Evolutionary conservation across 2,113 vertebrate genomes (phyloP), one percentile per base, ranked within the genome.

Genomic region (Datnioides undecimradiatus): DNA sequence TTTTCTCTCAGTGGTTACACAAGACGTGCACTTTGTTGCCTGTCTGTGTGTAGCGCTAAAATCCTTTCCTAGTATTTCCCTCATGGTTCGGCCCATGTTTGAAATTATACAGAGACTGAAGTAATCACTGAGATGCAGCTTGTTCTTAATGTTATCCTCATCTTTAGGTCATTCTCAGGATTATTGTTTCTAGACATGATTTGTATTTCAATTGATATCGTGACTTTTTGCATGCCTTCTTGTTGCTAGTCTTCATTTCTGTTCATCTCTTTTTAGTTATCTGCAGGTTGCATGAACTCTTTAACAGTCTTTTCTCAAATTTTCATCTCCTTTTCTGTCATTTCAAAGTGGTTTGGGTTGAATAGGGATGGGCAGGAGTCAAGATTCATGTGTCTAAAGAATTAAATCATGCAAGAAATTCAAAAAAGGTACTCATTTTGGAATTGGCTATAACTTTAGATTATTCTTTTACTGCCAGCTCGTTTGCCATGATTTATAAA

Each of bases 261-360:
- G 23, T 74, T 63, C 65, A 23, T 57, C 27, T 19, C 40, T 55
- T 66, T 68, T 64, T 84, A 57, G 64, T 73, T 55, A 40, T 67
- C 34, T 83, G 66, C 64, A 68, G 59, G 52, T 57, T 86, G 84
- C 87, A 85, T 89, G 80, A 66, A 51, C 48, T 85, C 19, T 52
- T 51, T 62, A 64, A 71, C 62, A 76, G 19, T 51, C 40, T 82
- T 58, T 74, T 58, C 7, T 27, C 29, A 16, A 29, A 80, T 79
- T 76, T 76, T 74, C 62, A 64, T 38, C 40, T 72, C 33, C 14
- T 58, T 76, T 69, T 77, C 68, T 81, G 43, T 80, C 31, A 65
- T 83, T 85, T 85, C 41, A 63, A 71, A 80, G 40, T 74, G 33
- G 19, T 73, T 78, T 88, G 54, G 36, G 12, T 73, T 80, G 34